These are phyloP conservation scores for Agonopterix subpropinquella DNA, from an alignment of 2,888 invertebrate species.

Conservation along the genomic window DNA sequence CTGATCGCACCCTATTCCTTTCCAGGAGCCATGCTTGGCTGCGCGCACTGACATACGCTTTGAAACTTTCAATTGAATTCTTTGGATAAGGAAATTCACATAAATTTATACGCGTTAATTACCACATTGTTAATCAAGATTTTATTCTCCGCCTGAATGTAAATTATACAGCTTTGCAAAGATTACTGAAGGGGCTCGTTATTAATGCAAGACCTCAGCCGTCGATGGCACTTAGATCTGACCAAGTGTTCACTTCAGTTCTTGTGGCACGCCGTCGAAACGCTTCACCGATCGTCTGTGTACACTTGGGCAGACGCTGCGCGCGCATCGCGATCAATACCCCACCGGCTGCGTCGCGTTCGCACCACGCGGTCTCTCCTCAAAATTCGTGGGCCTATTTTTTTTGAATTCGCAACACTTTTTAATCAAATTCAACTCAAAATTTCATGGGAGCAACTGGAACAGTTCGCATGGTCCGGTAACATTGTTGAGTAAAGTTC, in stretches of 20 bases:
- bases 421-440: slow-evolving; percentile 36
- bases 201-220: slow-evolving; percentile 34
- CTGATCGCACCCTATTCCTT: slow-evolving; percentile 35
- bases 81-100: neutral
- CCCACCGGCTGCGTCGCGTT: slow-evolving; percentile 56
- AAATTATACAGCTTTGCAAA: neutral
- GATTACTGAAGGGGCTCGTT: slow-evolving; percentile 21
- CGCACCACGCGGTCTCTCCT: slow-evolving; percentile 55
- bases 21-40: slow-evolving; percentile 22
- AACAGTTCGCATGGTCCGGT: slow-evolving; percentile 26
- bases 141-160: no score
- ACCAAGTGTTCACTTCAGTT: slow-evolving; percentile 57
- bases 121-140: no score
- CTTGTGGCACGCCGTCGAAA: slow-evolving; percentile 54
- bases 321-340: slow-evolving; percentile 74
- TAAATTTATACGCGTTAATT: neutral
- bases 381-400: slow-evolving; percentile 59
- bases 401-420: slow-evolving; percentile 46
- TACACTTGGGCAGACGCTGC: slow-evolving; percentile 54
- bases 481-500: slow-evolving; percentile 17
- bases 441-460: slow-evolving; percentile 25
- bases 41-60: slow-evolving; percentile 14
- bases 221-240: slow-evolving; percentile 52
- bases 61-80: slow-evolving; percentile 14
- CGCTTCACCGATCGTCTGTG: slow-evolving; percentile 60